These are phyloP conservation scores for Taxidea taxus DNA, from an alignment of 2,113 vertebrate species.

Conservation along the genomic window DNA sequence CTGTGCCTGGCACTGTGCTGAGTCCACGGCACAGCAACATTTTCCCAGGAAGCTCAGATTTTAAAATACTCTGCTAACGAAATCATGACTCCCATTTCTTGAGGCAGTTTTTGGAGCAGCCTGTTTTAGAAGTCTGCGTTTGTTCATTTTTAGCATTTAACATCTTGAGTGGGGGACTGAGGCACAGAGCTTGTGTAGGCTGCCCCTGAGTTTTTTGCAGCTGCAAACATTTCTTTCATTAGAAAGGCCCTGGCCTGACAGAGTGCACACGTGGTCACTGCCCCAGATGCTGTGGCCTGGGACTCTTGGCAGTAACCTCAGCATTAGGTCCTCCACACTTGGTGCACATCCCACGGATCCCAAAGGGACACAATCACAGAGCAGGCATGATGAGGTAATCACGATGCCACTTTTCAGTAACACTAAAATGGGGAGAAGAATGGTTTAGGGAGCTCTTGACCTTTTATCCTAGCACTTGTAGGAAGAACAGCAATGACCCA, in stretches of 20 bases:
- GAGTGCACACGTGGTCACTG: accelerated
- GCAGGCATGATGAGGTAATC: background rate
- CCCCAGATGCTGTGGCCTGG: background rate
- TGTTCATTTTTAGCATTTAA: slow-evolving; percentile 49
- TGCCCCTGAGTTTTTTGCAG: background rate
- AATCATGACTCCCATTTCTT: slow-evolving; percentile 36
- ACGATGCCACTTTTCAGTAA: background rate
- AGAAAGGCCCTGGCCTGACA: background rate
- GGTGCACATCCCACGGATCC: background rate
- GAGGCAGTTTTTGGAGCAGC: slow-evolving; percentile 34
- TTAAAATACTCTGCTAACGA: slow-evolving; percentile 43
- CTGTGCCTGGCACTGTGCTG: background rate
- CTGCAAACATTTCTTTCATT: background rate
- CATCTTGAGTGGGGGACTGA: slow-evolving; percentile 56
- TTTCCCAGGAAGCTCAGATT: background rate
- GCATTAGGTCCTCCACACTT: background rate
- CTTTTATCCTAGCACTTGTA: background rate
- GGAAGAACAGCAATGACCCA: background rate
- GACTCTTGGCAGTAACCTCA: background rate
- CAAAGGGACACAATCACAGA: background rate
- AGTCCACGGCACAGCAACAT: background rate
- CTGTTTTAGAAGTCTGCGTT: slow-evolving; percentile 51
- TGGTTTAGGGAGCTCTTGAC: background rate
- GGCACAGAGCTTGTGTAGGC: background rate
- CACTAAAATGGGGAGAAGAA: background rate